Percentiles rank a stretch among this genome's conserved stretches.
Evolutionary conservation across 2,888 invertebrate species (phyloP).

Genomic region (Amaurobius ferox): DNA sequence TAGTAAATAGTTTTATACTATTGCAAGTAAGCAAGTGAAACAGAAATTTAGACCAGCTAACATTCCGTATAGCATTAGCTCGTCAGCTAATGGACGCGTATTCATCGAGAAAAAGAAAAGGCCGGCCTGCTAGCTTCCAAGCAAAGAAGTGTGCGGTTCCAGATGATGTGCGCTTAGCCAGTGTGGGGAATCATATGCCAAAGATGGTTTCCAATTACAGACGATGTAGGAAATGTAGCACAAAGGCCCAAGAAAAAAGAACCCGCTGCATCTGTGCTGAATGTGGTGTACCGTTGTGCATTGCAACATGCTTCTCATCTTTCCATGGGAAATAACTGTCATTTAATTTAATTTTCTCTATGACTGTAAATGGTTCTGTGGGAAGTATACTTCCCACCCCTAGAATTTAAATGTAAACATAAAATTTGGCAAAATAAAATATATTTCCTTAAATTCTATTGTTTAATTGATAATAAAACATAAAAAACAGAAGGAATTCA

Average conservation of each 20-base stretch:
- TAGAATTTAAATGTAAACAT: not conserved
- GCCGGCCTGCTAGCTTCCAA: slow-evolving; percentile 7
- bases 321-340: not conserved
- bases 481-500: too few relatives aligned
- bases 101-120: not conserved
- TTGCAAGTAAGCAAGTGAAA: not conserved
- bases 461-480: too few relatives aligned
- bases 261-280: not conserved
- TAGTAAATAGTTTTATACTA: not conserved
- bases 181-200: slow-evolving; percentile 15
- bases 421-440: slow-evolving; percentile 1
- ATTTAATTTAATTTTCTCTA: not conserved
- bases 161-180: not conserved
- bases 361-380: not conserved
- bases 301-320: not conserved
- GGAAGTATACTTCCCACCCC: slow-evolving; percentile 4
- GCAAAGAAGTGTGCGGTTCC: slow-evolving; percentile 10
- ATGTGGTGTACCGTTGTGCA: not conserved
- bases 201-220: slow-evolving; percentile 8
- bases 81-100: slow-evolving; percentile 13
- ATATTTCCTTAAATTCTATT: not conserved
- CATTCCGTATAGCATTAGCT: slow-evolving; percentile 21
- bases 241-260: slow-evolving; percentile 12
- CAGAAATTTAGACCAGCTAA: slow-evolving; percentile 36
- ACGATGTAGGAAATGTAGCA: slow-evolving; percentile 19